Conservation (phyloP, 2,113 vertebrate species). For the Pelvicachromis taeniatus region DNA sequence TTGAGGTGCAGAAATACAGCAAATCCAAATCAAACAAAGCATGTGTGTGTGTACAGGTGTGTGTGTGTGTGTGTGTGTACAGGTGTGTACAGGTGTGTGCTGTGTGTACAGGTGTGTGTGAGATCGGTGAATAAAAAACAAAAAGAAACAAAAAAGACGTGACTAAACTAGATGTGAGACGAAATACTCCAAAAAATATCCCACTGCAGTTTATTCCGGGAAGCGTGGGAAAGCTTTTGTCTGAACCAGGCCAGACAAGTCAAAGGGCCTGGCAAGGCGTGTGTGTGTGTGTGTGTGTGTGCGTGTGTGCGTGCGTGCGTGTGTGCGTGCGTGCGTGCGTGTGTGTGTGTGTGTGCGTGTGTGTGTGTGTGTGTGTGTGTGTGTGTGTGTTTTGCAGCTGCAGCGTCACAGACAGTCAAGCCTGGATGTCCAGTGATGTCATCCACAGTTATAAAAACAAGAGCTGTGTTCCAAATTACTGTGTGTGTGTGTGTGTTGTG, state of each 20-base stretch:
- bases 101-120: neutral
- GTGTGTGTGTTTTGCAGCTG: slow-evolving; percentile 26
- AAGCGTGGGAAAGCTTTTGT: slow-evolving; percentile 54
- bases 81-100: neutral
- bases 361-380: neutral
- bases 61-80: neutral
- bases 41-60: neutral
- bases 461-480: neutral
- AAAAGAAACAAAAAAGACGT: neutral
- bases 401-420: neutral
- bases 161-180: slow-evolving; percentile 12
- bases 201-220: slow-evolving; percentile 14
- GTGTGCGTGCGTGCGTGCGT: neutral
- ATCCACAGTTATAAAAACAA: slow-evolving; percentile 16
- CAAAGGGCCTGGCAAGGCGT: slow-evolving; percentile 2
- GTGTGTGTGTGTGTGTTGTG: slow-evolving; percentile 3
- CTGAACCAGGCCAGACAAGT: slow-evolving; percentile 12
- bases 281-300: neutral
- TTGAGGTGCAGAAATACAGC: neutral
- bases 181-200: slow-evolving; percentile 35
- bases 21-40: neutral
- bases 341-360: neutral
- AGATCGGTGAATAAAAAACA: neutral
- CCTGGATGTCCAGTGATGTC: slow-evolving; percentile 27
- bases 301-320: neutral